phyloP scores from a whole-genome alignment of 2,888 invertebrate genomes.

The Parapristionchus giblindavisi region DNA sequence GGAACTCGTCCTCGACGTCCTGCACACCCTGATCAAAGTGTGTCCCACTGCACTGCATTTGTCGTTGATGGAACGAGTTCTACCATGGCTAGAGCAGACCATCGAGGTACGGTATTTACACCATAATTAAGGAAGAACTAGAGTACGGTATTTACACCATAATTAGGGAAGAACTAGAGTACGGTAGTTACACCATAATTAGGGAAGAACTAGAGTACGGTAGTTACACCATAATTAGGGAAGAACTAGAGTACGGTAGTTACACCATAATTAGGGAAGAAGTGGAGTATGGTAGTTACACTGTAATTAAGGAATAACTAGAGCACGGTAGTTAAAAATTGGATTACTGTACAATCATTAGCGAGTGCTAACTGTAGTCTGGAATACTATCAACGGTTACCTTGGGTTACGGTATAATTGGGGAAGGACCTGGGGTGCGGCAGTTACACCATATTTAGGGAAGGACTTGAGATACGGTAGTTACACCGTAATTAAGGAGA shows the following conservation, averaged over 20 bases:
- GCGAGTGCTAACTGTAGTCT: not conserved
- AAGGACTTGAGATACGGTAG: not conserved
- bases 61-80: not conserved
- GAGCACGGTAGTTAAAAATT: not conserved
- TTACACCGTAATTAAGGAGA: not conserved
- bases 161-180: too few species aligned
- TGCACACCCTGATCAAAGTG: slow-evolving; percentile 43
- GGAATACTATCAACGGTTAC: not conserved
- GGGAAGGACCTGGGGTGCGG: not conserved
- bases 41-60: slow-evolving; percentile 8
- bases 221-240: too few species aligned
- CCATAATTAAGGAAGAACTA: too few species aligned
- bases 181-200: too few species aligned
- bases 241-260: not conserved
- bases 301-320: not conserved
- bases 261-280: not conserved
- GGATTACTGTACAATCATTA: too few species aligned
- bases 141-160: too few species aligned
- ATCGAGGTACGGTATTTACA: slow-evolving; percentile 5
- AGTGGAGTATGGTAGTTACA: not conserved
- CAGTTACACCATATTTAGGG: not conserved
- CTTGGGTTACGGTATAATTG: too few species aligned
- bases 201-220: too few species aligned
- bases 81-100: slow-evolving; percentile 13
- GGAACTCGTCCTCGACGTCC: slow-evolving; percentile 47